Percentiles rank a stretch among this genome's conserved stretches.
Conservation (phyloP, 2,113 vertebrate genomes). For the Gambusia holbrooki region DNA sequence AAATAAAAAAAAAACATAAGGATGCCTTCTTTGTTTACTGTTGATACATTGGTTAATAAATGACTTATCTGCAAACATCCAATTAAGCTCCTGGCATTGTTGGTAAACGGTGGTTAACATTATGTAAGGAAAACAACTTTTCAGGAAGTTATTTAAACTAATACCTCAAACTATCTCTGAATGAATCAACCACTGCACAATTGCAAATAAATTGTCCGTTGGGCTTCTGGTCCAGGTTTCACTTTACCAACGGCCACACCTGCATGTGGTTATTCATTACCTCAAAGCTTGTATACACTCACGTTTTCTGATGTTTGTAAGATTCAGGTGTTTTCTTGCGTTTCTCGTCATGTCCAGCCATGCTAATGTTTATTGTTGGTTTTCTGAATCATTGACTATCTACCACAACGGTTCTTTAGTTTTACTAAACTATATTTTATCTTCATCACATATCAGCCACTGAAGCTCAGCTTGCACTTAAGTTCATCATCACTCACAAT, state of each 20-base stretch:
- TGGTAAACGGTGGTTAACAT: neutral
- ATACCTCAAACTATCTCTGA: neutral
- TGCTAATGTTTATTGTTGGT: neutral
- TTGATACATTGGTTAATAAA: neutral
- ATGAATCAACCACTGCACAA: neutral
- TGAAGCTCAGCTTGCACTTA: neutral
- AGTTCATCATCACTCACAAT: neutral
- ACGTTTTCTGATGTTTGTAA: neutral
- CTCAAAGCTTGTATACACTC: neutral
- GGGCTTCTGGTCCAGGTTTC: neutral
- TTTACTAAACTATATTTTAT: neutral
- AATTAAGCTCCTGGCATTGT: neutral
- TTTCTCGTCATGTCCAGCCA: neutral
- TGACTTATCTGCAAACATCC: neutral
- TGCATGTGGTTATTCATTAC: conserved; percentile 9
- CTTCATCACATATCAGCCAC: neutral
- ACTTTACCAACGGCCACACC: neutral
- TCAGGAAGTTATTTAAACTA: conserved; percentile 9
- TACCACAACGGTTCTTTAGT: neutral
- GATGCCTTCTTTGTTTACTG: neutral
- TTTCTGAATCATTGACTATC: neutral
- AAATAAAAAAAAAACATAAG: neutral
- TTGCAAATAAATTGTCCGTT: conserved; percentile 6
- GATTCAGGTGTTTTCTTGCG: neutral
- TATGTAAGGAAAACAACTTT: neutral